Conservation (phyloP, 1,140 invertebrate genomes). For the Chlorops oryzae region DNA sequence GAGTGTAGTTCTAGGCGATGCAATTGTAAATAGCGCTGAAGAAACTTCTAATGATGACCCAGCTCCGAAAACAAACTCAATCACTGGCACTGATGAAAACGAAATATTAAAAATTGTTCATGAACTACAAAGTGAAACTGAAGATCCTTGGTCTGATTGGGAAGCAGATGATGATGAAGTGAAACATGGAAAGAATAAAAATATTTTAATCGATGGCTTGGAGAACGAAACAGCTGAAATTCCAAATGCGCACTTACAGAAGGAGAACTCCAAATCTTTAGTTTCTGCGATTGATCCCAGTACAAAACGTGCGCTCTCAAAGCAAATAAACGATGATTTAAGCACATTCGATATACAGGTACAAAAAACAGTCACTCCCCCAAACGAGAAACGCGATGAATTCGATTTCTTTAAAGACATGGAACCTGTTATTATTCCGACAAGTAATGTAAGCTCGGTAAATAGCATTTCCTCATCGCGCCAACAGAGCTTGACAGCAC, state of each 20-base stretch:
- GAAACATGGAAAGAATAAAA: too few species aligned
- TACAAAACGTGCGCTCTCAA: too few species aligned
- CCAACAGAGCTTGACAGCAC: too few species aligned
- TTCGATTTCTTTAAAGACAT: conserved; percentile 78
- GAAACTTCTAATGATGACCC: not conserved
- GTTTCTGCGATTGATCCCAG: too few species aligned
- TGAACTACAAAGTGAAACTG: conserved; percentile 32
- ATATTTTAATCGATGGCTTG: too few species aligned
- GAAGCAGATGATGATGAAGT: conserved; percentile 54
- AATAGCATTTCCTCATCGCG: too few species aligned
- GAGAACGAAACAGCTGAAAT: too few species aligned
- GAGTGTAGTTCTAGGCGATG: conserved; percentile 45
- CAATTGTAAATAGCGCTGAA: conserved; percentile 37
- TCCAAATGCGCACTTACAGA: too few species aligned
- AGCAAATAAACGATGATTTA: conserved; percentile 58
- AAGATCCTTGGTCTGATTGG: conserved; percentile 71
- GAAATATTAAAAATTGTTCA: conserved; percentile 29
- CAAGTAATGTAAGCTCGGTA: conserved; percentile 49
- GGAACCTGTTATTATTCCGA: conserved; percentile 70
- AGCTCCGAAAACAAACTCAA: conserved; percentile 15
- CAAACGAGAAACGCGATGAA: conserved; percentile 50
- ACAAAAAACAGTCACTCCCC: conserved; percentile 49
- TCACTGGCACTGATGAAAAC: conserved; percentile 40
- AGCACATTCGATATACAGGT: conserved; percentile 69
- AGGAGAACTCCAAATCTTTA: too few species aligned